Conservation (phyloP, 2,888 invertebrate species). For the Napeogenes inachia region DNA sequence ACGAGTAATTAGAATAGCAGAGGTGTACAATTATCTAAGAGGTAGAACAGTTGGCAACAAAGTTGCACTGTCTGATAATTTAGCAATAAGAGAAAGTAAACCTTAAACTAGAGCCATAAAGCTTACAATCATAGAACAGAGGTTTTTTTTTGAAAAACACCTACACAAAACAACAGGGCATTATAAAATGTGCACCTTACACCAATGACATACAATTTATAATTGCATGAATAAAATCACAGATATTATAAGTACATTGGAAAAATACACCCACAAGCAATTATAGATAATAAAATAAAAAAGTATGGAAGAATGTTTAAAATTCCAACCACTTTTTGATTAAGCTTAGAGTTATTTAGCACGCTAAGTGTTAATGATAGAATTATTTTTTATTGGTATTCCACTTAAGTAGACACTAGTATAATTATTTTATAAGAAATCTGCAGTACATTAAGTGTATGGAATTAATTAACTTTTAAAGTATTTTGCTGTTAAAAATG, state of each 20-base stretch:
- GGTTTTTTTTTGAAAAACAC: neutral
- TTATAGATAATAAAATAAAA: no score
- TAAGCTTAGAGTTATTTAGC: constrained; percentile 15
- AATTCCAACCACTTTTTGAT: constrained; percentile 18
- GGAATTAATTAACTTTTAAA: no score
- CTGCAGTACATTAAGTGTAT: no score
- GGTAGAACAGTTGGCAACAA: constrained; percentile 23
- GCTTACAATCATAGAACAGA: constrained; percentile 4
- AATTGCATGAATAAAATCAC: neutral
- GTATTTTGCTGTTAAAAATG: no score
- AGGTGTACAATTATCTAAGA: constrained; percentile 11
- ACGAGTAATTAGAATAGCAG: neutral
- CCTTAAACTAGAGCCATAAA: neutral
- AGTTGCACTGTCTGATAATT: constrained; percentile 11
- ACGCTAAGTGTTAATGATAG: constrained; percentile 16
- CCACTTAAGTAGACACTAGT: constrained; percentile 12
- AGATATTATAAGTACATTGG: no score
- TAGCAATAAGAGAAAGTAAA: constrained; percentile 2
- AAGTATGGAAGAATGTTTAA: constrained; percentile 7
- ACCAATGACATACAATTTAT: neutral
- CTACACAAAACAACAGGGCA: neutral
- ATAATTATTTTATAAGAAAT: neutral
- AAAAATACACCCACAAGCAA: no score
- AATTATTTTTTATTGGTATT: constrained; percentile 11
- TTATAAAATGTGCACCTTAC: neutral